These are phyloP conservation scores for Psix sp. DNA, from an alignment of 1,140 invertebrate genomes.

Conservation along the genomic window DNA sequence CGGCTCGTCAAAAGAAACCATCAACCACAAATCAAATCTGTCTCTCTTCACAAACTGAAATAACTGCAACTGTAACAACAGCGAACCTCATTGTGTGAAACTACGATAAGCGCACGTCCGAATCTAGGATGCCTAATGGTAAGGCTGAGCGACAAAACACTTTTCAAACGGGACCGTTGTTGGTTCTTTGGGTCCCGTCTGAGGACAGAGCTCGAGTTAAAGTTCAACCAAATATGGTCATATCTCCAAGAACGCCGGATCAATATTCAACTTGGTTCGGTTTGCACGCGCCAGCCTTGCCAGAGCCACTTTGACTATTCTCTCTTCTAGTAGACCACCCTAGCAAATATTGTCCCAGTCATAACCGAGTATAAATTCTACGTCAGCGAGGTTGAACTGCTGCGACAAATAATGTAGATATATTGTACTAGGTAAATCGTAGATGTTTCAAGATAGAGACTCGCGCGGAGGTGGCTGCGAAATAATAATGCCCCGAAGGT, in stretches of 20 bases:
- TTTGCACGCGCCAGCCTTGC: conserved; percentile 58
- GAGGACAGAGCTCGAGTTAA: no score
- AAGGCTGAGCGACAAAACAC: conserved; percentile 53
- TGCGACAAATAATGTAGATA: conserved; percentile 62
- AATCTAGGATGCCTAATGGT: conserved; percentile 70
- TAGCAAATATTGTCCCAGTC: conserved; percentile 49
- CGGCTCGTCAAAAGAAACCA: background rate
- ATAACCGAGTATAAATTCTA: conserved; percentile 48
- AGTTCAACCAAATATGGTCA: conserved; percentile 32
- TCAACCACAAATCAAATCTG: conserved; percentile 49
- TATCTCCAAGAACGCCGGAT: conserved; percentile 29
- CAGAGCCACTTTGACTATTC: conserved; percentile 57
- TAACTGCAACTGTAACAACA: conserved; percentile 43
- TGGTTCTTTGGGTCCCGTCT: no score
- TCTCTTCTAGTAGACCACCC: conserved; percentile 56
- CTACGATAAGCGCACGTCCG: conserved; percentile 67
- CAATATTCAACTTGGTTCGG: conserved; percentile 37
- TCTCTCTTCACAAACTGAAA: conserved; percentile 49
- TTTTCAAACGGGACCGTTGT: conserved; percentile 8
- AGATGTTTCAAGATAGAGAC: conserved; percentile 59
- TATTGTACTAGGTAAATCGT: conserved; percentile 57
- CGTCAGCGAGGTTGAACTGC: conserved; percentile 56
- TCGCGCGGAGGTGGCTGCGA: conserved; percentile 39
- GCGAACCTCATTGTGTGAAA: conserved; percentile 62
- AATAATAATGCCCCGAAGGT: conserved; percentile 35